Evolutionary conservation across 2,888 invertebrate species (phyloP).

Genomic region (Eubasilissa splendida): DNA sequence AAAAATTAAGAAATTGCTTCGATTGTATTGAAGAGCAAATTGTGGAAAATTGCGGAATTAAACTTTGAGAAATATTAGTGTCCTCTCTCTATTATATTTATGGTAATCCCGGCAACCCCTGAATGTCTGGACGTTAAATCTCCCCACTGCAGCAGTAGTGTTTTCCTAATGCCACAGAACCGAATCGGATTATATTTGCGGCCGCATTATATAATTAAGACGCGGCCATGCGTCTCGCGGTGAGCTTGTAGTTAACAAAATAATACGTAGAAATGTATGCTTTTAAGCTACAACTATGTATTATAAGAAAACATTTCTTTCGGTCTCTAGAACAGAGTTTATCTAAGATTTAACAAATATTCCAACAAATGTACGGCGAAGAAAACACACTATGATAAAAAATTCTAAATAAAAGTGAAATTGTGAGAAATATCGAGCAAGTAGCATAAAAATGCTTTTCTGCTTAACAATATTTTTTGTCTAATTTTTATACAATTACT

Average conservation of each 20-base stretch:
- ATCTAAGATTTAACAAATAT: too few species aligned
- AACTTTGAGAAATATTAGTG: not conserved
- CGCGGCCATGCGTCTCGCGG: not conserved
- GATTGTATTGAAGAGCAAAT: not conserved
- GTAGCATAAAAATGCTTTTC: too few species aligned
- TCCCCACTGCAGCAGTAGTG: constrained; percentile 12
- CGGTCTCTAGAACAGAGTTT: too few species aligned
- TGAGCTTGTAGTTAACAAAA: not conserved
- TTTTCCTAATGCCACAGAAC: constrained; percentile 7
- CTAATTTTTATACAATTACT: too few species aligned
- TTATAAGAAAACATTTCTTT: too few species aligned
- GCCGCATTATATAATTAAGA: not conserved
- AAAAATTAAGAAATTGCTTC: not conserved
- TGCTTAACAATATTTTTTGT: too few species aligned
- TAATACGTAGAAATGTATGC: too few species aligned
- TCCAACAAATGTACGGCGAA: too few species aligned
- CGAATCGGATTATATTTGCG: constrained; percentile 28
- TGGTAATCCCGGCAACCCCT: constrained; percentile 46
- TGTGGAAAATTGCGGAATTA: not conserved
- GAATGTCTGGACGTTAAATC: constrained; percentile 33
- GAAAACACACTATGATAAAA: too few species aligned
- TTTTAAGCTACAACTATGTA: too few species aligned
- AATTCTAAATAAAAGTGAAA: too few species aligned
- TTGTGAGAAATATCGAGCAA: too few species aligned
- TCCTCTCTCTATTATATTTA: constrained; percentile 50